Percentiles rank a stretch among this genome's conserved stretches.
phyloP scores from a whole-genome alignment of 2,113 vertebrate genomes.

The Athene cunicularia region DNA sequence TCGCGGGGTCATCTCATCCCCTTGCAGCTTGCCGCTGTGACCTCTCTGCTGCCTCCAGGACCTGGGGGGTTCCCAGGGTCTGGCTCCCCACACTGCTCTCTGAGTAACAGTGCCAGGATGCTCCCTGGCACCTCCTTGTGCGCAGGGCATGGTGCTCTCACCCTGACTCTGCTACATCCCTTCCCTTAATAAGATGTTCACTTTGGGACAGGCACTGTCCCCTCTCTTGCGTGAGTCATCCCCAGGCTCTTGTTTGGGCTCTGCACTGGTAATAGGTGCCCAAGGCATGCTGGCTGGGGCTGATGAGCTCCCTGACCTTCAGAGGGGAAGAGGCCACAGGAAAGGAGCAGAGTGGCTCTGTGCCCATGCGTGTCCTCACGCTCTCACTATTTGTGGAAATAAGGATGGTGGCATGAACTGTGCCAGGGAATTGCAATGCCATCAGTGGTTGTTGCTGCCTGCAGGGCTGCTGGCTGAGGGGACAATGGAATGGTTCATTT shows the following conservation, averaged over 20 bases:
- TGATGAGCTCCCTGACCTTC: neutral
- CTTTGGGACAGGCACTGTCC: neutral
- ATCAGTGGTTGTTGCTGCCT: neutral
- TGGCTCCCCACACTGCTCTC: neutral
- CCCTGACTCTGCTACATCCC: neutral
- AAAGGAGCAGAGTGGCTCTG: neutral
- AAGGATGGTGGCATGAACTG: neutral
- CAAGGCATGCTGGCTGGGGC: neutral
- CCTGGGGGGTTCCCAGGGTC: too few species aligned
- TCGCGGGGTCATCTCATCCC: neutral
- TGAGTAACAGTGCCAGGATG: neutral
- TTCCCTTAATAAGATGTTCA: rapidly evolving
- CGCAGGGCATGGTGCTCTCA: neutral
- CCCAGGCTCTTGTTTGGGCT: neutral
- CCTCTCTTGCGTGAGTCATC: neutral
- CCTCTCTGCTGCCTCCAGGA: neutral
- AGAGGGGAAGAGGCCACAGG: neutral
- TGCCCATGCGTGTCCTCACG: rapidly evolving
- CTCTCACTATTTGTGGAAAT: neutral
- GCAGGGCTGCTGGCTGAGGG: neutral
- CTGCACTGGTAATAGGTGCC: neutral
- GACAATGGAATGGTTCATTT: neutral
- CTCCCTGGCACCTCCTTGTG: neutral
- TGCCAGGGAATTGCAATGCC: rapidly evolving
- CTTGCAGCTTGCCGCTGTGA: neutral